Percentiles rank a stretch among this genome's conserved stretches.
Evolutionary conservation across 2,888 invertebrate genomes (phyloP).

Genomic region (Parnassius orleans): DNA sequence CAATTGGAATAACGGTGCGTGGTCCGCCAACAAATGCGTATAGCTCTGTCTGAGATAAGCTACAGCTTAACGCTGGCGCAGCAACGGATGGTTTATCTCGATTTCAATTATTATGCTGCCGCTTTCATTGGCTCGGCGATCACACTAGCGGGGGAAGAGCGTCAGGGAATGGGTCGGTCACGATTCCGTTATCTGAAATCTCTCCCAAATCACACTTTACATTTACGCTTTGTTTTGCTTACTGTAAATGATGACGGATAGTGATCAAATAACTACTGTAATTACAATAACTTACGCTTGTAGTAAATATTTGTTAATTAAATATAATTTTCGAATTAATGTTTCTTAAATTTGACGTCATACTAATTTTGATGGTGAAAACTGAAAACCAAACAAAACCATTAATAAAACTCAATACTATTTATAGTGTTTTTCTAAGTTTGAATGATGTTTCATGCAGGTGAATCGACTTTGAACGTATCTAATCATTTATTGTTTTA

Average conservation of each 20-base stretch:
- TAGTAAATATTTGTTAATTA: too few species aligned
- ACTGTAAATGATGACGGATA: slow-evolving; percentile 26
- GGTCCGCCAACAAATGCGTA: slow-evolving; percentile 65
- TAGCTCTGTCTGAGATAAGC: slow-evolving; percentile 70
- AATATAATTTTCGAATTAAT: too few species aligned
- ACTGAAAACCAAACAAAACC: slow-evolving; percentile 3
- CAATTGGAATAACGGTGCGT: slow-evolving; percentile 62
- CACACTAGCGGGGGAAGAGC: slow-evolving; percentile 46
- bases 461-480: slow-evolving; percentile 15
- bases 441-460: slow-evolving; percentile 8
- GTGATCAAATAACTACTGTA: too few species aligned
- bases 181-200: slow-evolving; percentile 68
- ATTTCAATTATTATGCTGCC: slow-evolving; percentile 78
- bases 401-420: slow-evolving; percentile 6
- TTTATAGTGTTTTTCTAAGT: neutral
- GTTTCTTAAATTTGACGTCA: too few species aligned
- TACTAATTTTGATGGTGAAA: neutral
- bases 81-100: slow-evolving; percentile 77
- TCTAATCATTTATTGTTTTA: slow-evolving; percentile 36
- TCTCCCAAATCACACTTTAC: slow-evolving; percentile 64
- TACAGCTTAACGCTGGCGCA: slow-evolving; percentile 67
- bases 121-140: slow-evolving; percentile 69
- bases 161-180: slow-evolving; percentile 63
- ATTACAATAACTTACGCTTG: too few species aligned
- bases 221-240: slow-evolving; percentile 55